phyloP scores from a whole-genome alignment of 2,113 vertebrate species.

The Halcyon malimbica region DNA sequence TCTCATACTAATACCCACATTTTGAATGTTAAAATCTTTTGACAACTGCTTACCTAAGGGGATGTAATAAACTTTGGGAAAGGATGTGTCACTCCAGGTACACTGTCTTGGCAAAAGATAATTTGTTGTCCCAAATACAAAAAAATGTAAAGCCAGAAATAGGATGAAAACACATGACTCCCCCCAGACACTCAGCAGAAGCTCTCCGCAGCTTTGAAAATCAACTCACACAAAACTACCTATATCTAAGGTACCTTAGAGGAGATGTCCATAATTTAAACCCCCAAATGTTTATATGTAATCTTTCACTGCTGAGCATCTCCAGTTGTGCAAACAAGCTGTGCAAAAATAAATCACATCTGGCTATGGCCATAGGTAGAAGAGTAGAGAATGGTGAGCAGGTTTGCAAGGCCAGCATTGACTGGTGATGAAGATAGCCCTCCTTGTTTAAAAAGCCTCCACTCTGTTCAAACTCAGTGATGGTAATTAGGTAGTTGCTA shows the following conservation, averaged over 20 bases:
- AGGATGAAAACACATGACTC: not conserved
- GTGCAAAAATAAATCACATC: not conserved
- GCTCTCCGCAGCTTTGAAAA: not conserved
- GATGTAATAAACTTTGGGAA: not conserved
- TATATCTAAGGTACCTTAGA: not conserved
- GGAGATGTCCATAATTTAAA: not conserved
- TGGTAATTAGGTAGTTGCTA: not conserved
- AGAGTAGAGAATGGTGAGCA: not conserved
- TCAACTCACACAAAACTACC: not conserved
- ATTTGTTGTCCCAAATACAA: not conserved
- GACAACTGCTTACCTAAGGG: not conserved
- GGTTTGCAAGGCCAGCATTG: not conserved
- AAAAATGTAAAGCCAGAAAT: not conserved
- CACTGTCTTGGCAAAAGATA: not conserved
- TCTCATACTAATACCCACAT: not conserved
- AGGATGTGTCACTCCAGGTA: not conserved
- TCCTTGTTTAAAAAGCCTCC: not conserved
- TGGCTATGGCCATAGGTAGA: not conserved
- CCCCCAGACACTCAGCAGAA: not conserved
- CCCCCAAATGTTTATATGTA: not conserved
- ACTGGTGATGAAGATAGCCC: accelerated
- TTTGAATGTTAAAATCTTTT: not conserved
- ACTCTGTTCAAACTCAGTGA: not conserved
- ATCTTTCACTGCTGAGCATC: not conserved
- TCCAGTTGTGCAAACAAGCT: constrained; percentile 3